phyloP scores from a whole-genome alignment of 2,888 invertebrate genomes.

The Erpobdella octoculata region DNA sequence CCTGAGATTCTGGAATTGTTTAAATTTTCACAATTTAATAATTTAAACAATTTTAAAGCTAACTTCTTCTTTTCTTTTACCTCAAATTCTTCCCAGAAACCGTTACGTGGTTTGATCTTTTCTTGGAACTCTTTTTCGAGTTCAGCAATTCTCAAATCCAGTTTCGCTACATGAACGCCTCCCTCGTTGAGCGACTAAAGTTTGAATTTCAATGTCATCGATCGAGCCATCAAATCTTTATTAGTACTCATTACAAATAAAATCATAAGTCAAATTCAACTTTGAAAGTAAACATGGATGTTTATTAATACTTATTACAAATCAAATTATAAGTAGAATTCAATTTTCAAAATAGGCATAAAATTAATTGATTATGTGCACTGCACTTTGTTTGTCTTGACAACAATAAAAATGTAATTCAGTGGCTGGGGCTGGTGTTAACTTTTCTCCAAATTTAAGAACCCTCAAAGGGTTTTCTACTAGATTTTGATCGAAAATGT shows the following conservation, averaged over 20 bases:
- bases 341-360: no score
- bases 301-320: no score
- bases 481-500: no score
- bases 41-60: not conserved
- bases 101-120: constrained; percentile 68
- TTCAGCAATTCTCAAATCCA: constrained; percentile 62
- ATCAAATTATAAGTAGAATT: no score
- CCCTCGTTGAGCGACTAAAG: constrained; percentile 1
- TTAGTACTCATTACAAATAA: not conserved
- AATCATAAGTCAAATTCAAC: not conserved
- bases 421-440: no score
- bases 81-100: constrained; percentile 96
- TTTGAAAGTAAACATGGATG: not conserved
- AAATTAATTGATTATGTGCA: no score
- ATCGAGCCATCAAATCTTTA: no score
- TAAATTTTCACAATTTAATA: no score
- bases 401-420: no score
- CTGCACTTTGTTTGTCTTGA: no score
- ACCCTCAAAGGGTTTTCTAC: no score
- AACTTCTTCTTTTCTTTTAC: constrained; percentile 34
- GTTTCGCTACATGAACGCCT: constrained; percentile 51
- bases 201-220: not conserved
- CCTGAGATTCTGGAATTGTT: constrained; percentile 26
- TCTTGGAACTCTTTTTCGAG: constrained; percentile 64
- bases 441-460: no score